phyloP scores from a whole-genome alignment of 2,888 invertebrate genomes.

The Rhopalosiphum nymphaeae region DNA sequence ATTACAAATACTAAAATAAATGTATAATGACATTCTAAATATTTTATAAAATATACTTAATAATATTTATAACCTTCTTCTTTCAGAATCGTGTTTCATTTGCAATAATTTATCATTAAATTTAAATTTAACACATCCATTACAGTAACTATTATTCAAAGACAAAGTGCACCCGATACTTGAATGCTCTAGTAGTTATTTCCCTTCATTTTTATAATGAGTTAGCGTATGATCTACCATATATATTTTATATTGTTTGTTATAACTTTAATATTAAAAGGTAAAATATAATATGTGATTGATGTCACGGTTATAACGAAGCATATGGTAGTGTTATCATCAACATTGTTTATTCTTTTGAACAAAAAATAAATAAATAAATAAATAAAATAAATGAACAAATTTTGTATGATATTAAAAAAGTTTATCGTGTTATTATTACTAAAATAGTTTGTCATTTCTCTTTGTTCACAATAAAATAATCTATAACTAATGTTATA shows the following conservation, averaged over 20 bases:
- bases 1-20: no score
- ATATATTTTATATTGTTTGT: not conserved
- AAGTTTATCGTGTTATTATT: slow-evolving; percentile 36
- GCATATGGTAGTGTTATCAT: not conserved
- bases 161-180: not conserved
- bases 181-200: not conserved
- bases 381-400: not conserved
- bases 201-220: not conserved
- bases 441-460: slow-evolving; percentile 4
- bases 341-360: not conserved
- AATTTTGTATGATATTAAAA: slow-evolving; percentile 40
- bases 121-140: not conserved
- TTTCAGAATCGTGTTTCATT: not conserved
- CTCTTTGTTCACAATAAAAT: not conserved
- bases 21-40: not conserved
- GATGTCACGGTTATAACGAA: not conserved
- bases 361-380: not conserved
- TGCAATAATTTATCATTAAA: not conserved
- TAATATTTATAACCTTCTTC: not conserved
- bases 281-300: not conserved
- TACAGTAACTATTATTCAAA: not conserved
- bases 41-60: not conserved
- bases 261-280: not conserved
- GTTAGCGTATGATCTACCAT: not conserved
- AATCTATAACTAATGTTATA: not conserved